phyloP scores from a whole-genome alignment of 2,113 vertebrate genomes.

The Sinocyclocheilus rhinocerous region DNA sequence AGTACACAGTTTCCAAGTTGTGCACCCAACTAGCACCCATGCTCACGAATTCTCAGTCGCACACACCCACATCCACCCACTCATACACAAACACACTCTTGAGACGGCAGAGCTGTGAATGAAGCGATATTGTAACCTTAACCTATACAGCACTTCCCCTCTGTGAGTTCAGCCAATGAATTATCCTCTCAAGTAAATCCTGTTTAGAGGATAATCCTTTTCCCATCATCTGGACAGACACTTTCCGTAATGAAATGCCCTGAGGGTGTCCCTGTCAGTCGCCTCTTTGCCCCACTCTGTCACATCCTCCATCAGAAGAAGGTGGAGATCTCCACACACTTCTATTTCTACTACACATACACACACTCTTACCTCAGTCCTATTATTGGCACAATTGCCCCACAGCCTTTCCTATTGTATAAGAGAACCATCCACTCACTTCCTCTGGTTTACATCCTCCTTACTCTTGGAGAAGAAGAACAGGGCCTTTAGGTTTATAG shows the following conservation, averaged over 20 bases:
- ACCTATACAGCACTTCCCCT: conserved; percentile 77
- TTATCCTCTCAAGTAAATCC: conserved; percentile 83
- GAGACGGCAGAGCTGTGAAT: conserved; percentile 72
- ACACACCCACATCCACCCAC: conserved; percentile 1
- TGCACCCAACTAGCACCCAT: conserved; percentile 16
- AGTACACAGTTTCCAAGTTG: conserved; percentile 33
- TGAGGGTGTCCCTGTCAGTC: conserved; percentile 73
- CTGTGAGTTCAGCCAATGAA: conserved; percentile 79
- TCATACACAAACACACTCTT: conserved; percentile 26
- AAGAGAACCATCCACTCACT: conserved; percentile 4
- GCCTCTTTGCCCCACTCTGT: conserved; percentile 66
- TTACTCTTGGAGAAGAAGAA: background rate
- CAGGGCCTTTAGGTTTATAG: background rate
- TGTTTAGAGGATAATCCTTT: conserved; percentile 82
- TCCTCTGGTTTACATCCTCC: background rate
- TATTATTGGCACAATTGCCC: conserved; percentile 12
- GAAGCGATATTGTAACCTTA: conserved; percentile 80
- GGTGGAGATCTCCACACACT: conserved; percentile 60
- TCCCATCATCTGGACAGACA: conserved; percentile 81
- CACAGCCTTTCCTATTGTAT: conserved; percentile 6
- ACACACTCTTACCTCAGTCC: background rate
- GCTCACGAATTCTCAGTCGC: conserved; percentile 4
- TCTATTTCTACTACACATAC: background rate
- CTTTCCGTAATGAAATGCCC: conserved; percentile 83
- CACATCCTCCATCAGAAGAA: conserved; percentile 71